Base-by-base conservation (phyloP, 2,888 invertebrate species). In the Napeogenes sylphis region DNA sequence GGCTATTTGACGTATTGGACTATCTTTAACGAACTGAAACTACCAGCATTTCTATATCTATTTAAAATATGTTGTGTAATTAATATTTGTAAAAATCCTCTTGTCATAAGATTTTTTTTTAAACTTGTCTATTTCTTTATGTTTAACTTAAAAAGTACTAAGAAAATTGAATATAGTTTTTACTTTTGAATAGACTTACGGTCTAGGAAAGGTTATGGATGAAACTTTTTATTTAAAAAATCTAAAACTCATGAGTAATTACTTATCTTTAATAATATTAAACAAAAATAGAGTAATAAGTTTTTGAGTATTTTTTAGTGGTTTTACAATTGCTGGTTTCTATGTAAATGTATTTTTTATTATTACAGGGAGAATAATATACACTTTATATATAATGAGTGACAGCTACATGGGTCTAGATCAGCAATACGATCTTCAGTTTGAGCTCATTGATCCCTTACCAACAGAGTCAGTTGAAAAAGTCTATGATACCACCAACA, bases 331-430 rank as follows among this genome's bases (percentile, higher is more conserved):
- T 47, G n/a, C n/a, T n/a, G 4, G n/a, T 14, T 14, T 4, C n/a
- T n/a, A 47, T 14, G 12, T 5, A 3, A n/a, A 47, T n/a, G 5
- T 14, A 38, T 3, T 10, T 42, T 42, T 42, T 61, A 21, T 54
- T 58, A 68, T 89, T 87, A 56, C 82, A 93, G 97, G 97, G 45
- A 93, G 94, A n/a, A 90, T 94, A 55, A 93, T 94, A 68, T 93
- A 97, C 78, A 95, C 95, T 0, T 81, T 98, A 32, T 98, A 96
- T 82, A 81, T 99, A 59, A 93, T 98, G 91, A 98, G 98, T 56
- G 99, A 99, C 85, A 95, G 95, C 66, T 98, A 98, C 77, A 92
- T 99, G 69, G 98, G 98, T 2, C 89, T 98, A 38, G 99, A 99
- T 87, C 98, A 99, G 80, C 97, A 98, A 77, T 97, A 92, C 66